Evolutionary conservation across 2,113 vertebrate species (phyloP), one percentile per base, ranked within the genome.

Genomic region (Oophaga pumilio): DNA sequence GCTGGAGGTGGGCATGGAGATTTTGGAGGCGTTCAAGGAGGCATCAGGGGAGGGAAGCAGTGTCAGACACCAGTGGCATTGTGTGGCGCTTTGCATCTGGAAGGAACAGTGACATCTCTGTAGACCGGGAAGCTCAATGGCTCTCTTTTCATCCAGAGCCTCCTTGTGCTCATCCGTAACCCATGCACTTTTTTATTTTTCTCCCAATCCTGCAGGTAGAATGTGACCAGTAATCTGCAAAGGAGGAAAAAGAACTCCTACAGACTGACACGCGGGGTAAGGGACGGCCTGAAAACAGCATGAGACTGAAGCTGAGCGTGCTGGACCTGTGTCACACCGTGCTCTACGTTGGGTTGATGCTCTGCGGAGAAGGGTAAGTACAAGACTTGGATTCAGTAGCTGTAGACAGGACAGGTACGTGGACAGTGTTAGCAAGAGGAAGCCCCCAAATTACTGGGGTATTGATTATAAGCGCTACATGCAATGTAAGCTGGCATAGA

Each of bases 321-420:
- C 18, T 88, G 80, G 86, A 88, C 80, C 80, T 88, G 50, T 88
- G 86, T 82, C 86, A 88, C 80, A 83, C 80, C 20, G 86, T 88
- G 57, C 69, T 88, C 56, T 88, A 80, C 80, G 66, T 88, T 57
- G 86, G 86, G 28, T 83, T 88, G 82, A 83, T 83, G 86, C 80
- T 88, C 24, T 83, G 86, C 57, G 86, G 86, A 74, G 86, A 88
- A 66, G 86, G 86, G 86, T 88, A 76, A 88, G 86, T 6, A 24
- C 10, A 28, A 17, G 8, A 2, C 26, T 10, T 15, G 28, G 8
- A 9, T 22, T 4, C 8, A 60, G 12, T 6, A 4, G 4, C 24
- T 18, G 43, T 78, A 18, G 20, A 43, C 33, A 43, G 33, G 33
- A 43, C 33, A 43, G 33, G 33, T 43, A 43, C 3, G 2, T 43